Conservation (phyloP, 2,113 vertebrate species). For the Holacanthus passer region DNA sequence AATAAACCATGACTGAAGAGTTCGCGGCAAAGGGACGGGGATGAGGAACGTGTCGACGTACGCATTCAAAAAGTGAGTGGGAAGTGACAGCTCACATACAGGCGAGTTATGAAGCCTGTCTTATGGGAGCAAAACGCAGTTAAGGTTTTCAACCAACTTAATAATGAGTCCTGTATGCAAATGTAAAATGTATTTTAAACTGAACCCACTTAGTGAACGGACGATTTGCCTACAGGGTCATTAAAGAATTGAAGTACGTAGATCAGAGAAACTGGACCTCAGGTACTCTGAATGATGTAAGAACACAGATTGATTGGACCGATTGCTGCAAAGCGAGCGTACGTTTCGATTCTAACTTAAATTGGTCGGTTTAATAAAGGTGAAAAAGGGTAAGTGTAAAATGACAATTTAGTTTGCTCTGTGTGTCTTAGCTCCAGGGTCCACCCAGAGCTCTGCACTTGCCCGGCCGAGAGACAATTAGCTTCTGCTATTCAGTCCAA, state of each 20-base stretch:
- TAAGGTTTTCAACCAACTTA: not conserved
- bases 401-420: constrained; percentile 33
- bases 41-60: not conserved
- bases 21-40: too few relatives aligned
- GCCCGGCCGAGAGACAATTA: constrained; percentile 38
- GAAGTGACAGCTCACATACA: too few relatives aligned
- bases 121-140: not conserved
- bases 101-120: not conserved
- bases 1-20: not conserved
- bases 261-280: constrained; percentile 11
- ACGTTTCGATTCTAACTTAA: not conserved
- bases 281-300: not conserved
- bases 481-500: constrained; percentile 24
- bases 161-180: not conserved
- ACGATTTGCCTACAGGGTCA: not conserved
- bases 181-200: constrained; percentile 5
- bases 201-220: not conserved
- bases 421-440: not conserved
- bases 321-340: not conserved
- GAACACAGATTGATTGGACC: not conserved
- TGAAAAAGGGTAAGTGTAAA: constrained; percentile 21
- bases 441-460: not conserved
- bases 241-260: not conserved
- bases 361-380: constrained; percentile 23
- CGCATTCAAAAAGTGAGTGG: not conserved